A percentile compares a stretch with the other conserved stretches of the same genome.
Evolutionary conservation across 2,888 invertebrate species (phyloP).

Genomic region (Pyrrhosoma nymphula): DNA sequence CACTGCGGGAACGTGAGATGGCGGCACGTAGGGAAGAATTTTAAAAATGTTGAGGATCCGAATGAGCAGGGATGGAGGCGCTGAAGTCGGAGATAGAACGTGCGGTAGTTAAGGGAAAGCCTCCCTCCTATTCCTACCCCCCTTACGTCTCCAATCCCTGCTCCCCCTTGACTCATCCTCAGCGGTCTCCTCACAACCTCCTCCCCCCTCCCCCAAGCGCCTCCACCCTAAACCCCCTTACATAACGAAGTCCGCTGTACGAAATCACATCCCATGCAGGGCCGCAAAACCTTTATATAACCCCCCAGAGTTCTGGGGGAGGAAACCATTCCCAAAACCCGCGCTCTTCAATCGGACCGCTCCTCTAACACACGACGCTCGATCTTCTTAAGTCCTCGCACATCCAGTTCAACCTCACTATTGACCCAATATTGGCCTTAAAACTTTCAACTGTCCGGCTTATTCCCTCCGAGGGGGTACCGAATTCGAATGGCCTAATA

Average conservation of each 20-base stretch:
- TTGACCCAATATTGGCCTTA: slow-evolving; percentile 35
- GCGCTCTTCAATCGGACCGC: background rate
- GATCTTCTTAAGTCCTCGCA: slow-evolving; percentile 17
- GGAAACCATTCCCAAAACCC: background rate
- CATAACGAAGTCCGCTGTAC: background rate
- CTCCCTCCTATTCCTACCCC: background rate
- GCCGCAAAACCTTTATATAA: slow-evolving; percentile 18
- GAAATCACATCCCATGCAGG: background rate
- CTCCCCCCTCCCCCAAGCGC: background rate
- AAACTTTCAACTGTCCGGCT: slow-evolving; percentile 20
- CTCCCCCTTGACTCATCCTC: background rate
- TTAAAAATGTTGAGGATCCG: background rate
- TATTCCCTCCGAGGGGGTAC: background rate
- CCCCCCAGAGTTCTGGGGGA: background rate
- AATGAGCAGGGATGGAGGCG: slow-evolving; percentile 11
- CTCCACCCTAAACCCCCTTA: background rate
- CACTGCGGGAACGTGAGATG: background rate
- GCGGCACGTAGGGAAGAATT: slow-evolving; percentile 20
- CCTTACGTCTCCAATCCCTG: background rate
- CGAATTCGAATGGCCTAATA: background rate
- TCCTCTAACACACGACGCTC: background rate
- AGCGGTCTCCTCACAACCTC: background rate
- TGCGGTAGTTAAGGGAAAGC: background rate
- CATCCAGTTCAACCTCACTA: slow-evolving; percentile 22
- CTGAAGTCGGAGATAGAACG: slow-evolving; percentile 30